Evolutionary conservation across 2,888 invertebrate species (phyloP).

Genomic region (Resseliella maxima): DNA sequence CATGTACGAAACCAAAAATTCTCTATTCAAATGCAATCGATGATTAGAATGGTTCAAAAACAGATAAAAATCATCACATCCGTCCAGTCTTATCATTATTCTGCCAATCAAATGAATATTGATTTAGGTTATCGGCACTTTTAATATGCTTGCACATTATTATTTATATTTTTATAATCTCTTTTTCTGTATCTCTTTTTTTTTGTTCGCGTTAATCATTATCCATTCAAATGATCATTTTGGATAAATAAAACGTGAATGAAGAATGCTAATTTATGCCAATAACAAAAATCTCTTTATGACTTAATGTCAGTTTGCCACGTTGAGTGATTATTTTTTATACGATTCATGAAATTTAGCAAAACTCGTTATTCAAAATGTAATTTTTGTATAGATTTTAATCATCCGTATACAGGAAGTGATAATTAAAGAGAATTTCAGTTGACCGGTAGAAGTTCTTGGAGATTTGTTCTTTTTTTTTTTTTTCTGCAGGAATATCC

Average conservation of each 20-base stretch:
- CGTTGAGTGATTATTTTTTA: not conserved
- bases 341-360: not conserved
- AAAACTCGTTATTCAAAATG: not conserved
- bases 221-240: not conserved
- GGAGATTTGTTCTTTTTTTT: no score
- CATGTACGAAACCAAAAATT: not conserved
- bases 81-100: not conserved
- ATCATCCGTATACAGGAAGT: not conserved
- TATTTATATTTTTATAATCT: not conserved
- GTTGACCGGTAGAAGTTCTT: not conserved
- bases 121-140: not conserved
- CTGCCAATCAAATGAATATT: not conserved
- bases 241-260: not conserved
- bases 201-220: not conserved
- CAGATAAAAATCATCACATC: conserved; percentile 36
- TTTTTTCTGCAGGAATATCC: not conserved
- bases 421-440: conserved; percentile 22
- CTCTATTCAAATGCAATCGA: not conserved
- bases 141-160: not conserved
- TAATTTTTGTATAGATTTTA: not conserved
- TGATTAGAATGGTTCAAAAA: not conserved
- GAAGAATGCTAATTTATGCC: not conserved
- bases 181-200: no score
- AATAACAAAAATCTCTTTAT: not conserved
- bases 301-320: not conserved